Conservation (phyloP, 2,113 vertebrate genomes). For the Tragelaphus strepsiceros region DNA sequence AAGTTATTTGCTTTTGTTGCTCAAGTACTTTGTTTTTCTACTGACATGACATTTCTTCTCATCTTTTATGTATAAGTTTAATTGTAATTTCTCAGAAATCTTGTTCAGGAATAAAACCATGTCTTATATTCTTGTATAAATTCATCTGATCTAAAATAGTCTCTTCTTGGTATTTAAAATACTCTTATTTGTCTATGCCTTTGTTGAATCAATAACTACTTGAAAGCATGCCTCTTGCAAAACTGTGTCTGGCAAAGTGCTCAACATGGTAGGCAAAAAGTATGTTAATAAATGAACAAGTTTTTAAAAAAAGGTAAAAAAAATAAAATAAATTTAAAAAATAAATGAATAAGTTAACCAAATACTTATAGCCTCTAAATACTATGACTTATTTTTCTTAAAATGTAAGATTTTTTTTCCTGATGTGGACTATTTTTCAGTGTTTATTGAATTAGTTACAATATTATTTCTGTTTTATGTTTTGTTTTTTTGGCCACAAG, state of each 20-base stretch:
- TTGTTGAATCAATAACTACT: background rate
- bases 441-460: too few species aligned
- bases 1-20: background rate
- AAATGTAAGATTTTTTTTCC: too few species aligned
- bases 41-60: background rate
- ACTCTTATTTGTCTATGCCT: background rate
- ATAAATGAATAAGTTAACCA: too few species aligned
- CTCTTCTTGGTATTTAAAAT: background rate
- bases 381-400: too few species aligned
- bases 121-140: background rate
- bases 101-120: background rate
- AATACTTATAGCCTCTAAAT: too few species aligned
- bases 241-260: background rate
- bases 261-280: background rate
- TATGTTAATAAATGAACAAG: background rate
- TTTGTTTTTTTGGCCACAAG: too few species aligned
- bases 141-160: background rate
- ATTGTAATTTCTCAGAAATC: background rate
- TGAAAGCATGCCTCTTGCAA: background rate
- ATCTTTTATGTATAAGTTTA: background rate
- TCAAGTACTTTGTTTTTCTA: background rate
- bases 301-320: background rate
- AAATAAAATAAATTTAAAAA: too few species aligned
- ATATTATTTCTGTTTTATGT: too few species aligned
- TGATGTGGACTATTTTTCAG: too few species aligned